Evolutionary conservation across 2,113 vertebrate species (phyloP).

Genomic region (Himantopus leucocephalus): DNA sequence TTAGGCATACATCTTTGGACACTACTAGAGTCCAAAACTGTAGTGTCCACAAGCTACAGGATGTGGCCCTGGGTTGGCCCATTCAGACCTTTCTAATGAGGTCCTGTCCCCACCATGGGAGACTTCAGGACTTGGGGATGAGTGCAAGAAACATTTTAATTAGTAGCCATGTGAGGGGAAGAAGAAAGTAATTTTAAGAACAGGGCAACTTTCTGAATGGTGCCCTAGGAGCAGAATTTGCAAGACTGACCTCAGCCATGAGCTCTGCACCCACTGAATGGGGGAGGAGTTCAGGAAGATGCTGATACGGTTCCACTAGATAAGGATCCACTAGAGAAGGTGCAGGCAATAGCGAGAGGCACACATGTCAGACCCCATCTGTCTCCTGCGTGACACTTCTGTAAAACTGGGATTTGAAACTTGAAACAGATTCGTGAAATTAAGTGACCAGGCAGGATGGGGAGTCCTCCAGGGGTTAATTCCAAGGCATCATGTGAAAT

Average conservation of each 20-base stretch:
- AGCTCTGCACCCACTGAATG: not conserved
- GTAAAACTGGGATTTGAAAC: not conserved
- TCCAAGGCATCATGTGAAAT: not conserved
- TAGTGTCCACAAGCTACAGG: not conserved
- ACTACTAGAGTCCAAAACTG: not conserved
- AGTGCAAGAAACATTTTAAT: not conserved
- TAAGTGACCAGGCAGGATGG: not conserved
- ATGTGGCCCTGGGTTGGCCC: not conserved
- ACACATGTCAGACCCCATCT: not conserved
- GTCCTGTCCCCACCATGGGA: not conserved
- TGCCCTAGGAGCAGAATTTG: not conserved
- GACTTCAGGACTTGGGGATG: not conserved
- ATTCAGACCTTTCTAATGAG: not conserved
- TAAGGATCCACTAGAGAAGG: not conserved
- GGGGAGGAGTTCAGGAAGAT: not conserved
- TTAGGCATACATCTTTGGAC: not conserved
- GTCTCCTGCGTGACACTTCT: not conserved
- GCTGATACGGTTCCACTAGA: not conserved
- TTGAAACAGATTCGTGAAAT: not conserved
- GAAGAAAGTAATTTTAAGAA: not conserved
- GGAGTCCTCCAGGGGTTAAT: not conserved
- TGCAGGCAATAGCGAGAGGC: not conserved
- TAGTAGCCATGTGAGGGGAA: not conserved
- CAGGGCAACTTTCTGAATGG: not conserved
- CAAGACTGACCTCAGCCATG: not conserved